These are phyloP conservation scores for Erpobdella octoculata DNA, from an alignment of 2,888 invertebrate species.

Conservation along the genomic window DNA sequence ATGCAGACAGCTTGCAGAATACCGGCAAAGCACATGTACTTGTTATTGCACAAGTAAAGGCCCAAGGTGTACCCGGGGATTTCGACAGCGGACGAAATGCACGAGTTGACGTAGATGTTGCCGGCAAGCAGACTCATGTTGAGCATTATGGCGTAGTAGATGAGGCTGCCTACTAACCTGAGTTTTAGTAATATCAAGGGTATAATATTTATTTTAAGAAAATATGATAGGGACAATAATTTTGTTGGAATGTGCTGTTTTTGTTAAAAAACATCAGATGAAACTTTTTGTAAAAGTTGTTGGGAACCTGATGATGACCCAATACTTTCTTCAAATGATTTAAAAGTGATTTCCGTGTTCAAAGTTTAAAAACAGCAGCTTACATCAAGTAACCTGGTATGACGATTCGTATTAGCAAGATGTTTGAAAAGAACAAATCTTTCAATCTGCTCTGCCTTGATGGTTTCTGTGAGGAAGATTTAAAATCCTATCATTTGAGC, in stretches of 20 bases:
- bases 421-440: background rate
- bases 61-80: slow-evolving; percentile 35
- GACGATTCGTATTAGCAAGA: background rate
- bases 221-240: no score
- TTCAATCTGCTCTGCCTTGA: background rate
- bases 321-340: no score
- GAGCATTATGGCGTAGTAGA: slow-evolving; percentile 36
- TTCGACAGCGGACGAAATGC: slow-evolving; percentile 35
- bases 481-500: no score
- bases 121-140: slow-evolving; percentile 34
- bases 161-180: slow-evolving; percentile 36
- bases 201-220: no score
- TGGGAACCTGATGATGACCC: no score
- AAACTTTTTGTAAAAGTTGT: no score
- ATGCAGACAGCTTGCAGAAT: slow-evolving; percentile 29
- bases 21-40: slow-evolving; percentile 29
- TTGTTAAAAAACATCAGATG: no score
- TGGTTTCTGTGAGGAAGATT: background rate
- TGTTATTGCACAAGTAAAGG: slow-evolving; percentile 21
- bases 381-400: background rate
- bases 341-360: no score
- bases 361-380: no score
- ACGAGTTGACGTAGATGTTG: slow-evolving; percentile 36
- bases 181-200: no score
- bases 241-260: no score